Percentiles rank a stretch among this genome's conserved stretches.
Conservation (phyloP, 2,113 vertebrate genomes). For the Tragelaphus scriptus region DNA sequence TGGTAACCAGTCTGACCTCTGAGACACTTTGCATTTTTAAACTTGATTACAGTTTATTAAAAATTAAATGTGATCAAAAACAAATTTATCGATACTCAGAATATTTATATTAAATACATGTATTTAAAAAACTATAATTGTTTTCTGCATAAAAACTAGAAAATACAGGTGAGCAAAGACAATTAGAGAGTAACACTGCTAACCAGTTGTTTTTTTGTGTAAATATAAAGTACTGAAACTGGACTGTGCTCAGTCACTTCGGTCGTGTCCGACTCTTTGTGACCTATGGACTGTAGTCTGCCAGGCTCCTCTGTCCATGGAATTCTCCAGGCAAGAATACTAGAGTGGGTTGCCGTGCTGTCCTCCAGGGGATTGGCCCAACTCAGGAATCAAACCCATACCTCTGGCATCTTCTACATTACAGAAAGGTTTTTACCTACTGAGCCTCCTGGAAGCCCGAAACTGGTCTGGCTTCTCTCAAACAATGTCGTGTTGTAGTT, state of each 20-base stretch:
- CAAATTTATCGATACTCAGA: background rate
- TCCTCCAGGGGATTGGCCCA: background rate
- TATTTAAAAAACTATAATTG: background rate
- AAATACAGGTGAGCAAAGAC: background rate
- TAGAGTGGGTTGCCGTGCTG: fast-evolving
- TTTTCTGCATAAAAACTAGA: background rate
- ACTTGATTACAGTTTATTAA: background rate
- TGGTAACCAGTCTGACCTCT: background rate
- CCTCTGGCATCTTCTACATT: background rate
- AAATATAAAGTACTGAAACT: background rate
- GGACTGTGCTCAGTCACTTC: background rate
- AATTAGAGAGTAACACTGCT: background rate
- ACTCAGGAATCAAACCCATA: background rate
- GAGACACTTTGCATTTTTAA: background rate
- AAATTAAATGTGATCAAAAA: background rate
- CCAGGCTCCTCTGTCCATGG: background rate
- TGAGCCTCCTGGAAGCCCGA: background rate
- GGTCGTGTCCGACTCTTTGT: background rate
- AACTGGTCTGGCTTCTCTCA: background rate
- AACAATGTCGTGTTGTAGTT: background rate
- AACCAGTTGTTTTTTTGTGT: background rate
- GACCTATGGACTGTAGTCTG: background rate
- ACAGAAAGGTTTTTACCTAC: background rate
- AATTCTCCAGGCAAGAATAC: background rate
- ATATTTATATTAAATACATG: background rate